Evolutionary conservation across 2,888 invertebrate species (phyloP), one percentile per base, ranked within the genome.

Genomic region (Steinernema scapterisci): DNA sequence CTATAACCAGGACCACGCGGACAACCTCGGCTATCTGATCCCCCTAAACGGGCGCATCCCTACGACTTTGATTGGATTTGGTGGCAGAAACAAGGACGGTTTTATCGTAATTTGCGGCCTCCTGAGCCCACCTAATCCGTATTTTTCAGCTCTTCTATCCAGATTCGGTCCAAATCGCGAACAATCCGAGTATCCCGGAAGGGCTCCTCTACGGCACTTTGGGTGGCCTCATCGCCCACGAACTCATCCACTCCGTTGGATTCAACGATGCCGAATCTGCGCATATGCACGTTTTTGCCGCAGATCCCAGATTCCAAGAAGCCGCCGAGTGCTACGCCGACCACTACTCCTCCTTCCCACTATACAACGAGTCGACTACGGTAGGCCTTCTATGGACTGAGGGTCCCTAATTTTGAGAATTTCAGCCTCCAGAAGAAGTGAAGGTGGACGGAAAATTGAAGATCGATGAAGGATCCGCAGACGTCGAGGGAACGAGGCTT

Each of bases 181-280:
- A 52, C 52, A 21, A 52, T 23, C 52, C 23, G 21, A 21, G 11
- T 23, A 9, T 52, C 21, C 52, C 52, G 21, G 52, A 52, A 19
- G 52, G 52, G 2, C 52, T 52, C 21, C 11, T 52, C 19, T 52
- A 52, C 52, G 52, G 52, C 23, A 52, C 52, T 52, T 19, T 52
- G 3, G 52, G 52, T 23, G 1, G 2, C 52, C 16, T 52, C 21
- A 9, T 52, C 21, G 52, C 52, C 21, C 52, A 52, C 52, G 52
- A 52, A 23, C 52, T 52, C 21, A 5, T 21, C 52, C 52, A 52
- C 52, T n/a, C 52, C 21, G 11, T 52, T 23, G 52, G 23, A 19
- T 52, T 52, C 52, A 23, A 23, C 23, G 21, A 52, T 9, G 23
- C 19, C 21, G 52, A 38, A 38, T 6, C 38, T 6, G 52, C 52